phyloP scores from a whole-genome alignment of 2,888 invertebrate genomes.

The Phaonia tiefii region DNA sequence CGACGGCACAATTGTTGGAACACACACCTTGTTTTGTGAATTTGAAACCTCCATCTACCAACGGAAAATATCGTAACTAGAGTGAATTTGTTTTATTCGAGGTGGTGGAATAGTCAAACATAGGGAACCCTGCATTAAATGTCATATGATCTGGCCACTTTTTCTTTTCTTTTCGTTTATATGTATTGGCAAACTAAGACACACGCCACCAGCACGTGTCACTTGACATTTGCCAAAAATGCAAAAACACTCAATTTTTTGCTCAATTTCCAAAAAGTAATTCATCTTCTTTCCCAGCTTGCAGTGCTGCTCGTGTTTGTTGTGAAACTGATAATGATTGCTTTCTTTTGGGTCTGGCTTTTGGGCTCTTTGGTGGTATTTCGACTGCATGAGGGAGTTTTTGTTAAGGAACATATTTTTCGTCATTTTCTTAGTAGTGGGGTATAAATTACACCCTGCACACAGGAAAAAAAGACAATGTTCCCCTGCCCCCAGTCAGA shows the following conservation, averaged over 20 bases:
- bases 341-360: conserved; percentile 8
- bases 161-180: conserved; percentile 25
- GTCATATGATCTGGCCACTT: conserved; percentile 50
- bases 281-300: conserved; percentile 53
- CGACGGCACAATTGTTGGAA: not conserved
- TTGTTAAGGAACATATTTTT: conserved; percentile 20
- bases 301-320: conserved; percentile 1
- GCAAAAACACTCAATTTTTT: conserved; percentile 36
- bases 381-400: not conserved
- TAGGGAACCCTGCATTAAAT: conserved; percentile 26
- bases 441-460: conserved; percentile 61
- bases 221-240: conserved; percentile 34
- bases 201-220: conserved; percentile 64
- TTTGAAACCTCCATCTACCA: no score
- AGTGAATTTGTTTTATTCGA: not conserved
- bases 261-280: conserved; percentile 54
- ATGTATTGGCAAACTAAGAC: conserved; percentile 52
- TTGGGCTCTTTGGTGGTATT: conserved; percentile 47
- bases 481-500: conserved; percentile 16
- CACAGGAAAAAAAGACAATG: conserved; percentile 1
- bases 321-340: conserved; percentile 35
- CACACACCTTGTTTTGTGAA: conserved; percentile 33
- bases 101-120: not conserved
- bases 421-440: not conserved
- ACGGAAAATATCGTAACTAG: not conserved